Evolutionary conservation across 2,113 vertebrate genomes (phyloP), one percentile per base, ranked within the genome.

Genomic region (Oryzias melastigma): DNA sequence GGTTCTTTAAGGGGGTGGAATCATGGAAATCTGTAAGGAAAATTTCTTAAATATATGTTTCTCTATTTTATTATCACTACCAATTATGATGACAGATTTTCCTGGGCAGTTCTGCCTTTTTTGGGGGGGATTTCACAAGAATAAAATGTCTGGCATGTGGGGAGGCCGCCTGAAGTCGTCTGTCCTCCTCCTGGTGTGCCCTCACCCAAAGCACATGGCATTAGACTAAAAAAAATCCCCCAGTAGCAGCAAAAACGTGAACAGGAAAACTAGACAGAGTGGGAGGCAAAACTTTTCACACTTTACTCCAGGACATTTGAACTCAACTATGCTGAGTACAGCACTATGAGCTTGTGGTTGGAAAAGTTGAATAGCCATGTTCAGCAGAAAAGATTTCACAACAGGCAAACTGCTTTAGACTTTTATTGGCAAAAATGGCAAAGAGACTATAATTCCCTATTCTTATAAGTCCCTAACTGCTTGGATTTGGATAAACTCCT

Each of bases 201-300:
- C n/a, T 17, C 44, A 54, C 29, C n/a, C 19, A 3, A 35, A 41
- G 44, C 47, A 67, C 55, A 75, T 75, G 62, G 45, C 40, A 57
- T 52, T 13, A 53, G 40, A 7, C 60, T 72, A 58, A 73, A 46
- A 40, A 22, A 35, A 7, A 14, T 8, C 22, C 24, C 20, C 17
- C 25, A 58, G 18, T 12, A 19, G 35, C 6, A 61, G 58, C 24
- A 45, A 49, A 62, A 22, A 18, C 24, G 49, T 46, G 35, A 7
- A 50, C 47, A 17, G 62, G 50, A 58, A 56, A 72, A 43, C 1
- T 1, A 50, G 14, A 27, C 7, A 1, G 72, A 62, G 66, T 74
- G 58, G 75, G 75, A 64, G 62, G 68, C 67, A 67, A 47, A 72
- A 63, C 16, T 48, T 70, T 80, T 79, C 53, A 68, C 72, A 70